phyloP scores from a whole-genome alignment of 2,888 invertebrate species.

The Bombylius discolor region DNA sequence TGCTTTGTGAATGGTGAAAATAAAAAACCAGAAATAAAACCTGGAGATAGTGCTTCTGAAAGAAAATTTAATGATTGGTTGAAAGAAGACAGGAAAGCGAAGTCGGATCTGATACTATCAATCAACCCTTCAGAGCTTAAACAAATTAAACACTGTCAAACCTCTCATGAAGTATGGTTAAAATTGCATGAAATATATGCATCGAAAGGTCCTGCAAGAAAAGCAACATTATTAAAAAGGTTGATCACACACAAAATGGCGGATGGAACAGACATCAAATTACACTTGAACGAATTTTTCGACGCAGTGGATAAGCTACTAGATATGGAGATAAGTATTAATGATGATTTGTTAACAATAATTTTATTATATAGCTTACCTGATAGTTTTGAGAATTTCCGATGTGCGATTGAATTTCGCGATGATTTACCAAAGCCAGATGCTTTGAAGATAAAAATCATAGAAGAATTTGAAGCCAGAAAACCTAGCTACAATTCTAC shows the following conservation, averaged over 20 bases:
- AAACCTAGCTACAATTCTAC: too few relatives aligned
- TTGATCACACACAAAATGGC: too few relatives aligned
- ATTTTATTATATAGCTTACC: not conserved
- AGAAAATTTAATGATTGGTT: not conserved
- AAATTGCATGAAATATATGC: not conserved
- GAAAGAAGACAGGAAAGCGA: not conserved
- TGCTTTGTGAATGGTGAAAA: not conserved
- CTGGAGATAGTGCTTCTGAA: not conserved
- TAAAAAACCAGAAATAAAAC: not conserved
- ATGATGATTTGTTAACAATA: not conserved
- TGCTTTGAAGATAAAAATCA: not conserved
- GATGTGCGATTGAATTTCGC: not conserved
- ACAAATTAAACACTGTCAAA: not conserved
- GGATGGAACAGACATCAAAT: too few relatives aligned
- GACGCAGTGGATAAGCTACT: not conserved
- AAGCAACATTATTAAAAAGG: not conserved
- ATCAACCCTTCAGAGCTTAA: not conserved
- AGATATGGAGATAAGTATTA: not conserved
- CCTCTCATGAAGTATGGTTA: not conserved
- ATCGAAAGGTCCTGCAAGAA: not conserved
- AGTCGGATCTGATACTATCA: not conserved
- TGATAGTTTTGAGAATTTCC: not conserved
- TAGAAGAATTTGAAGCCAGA: not conserved
- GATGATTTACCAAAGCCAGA: not conserved
- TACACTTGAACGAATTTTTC: not conserved